Base-by-base conservation (phyloP, 2,113 vertebrate species). In the Malurus elegans region DNA sequence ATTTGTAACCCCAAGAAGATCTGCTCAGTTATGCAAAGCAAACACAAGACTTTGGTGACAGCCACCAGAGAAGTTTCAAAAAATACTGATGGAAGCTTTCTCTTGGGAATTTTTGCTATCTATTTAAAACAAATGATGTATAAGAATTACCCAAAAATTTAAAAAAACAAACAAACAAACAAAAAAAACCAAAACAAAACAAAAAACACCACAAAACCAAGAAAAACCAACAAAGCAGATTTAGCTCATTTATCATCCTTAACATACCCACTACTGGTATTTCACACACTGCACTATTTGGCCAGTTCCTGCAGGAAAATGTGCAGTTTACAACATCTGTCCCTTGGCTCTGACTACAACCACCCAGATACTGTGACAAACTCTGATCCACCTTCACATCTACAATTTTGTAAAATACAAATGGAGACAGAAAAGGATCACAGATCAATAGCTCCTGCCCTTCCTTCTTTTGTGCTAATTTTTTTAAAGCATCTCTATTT, bases 291-390 rank as follows among this genome's bases (percentile, higher is more conserved):
- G 18, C 19, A 54, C 32, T n/a, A 14, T 42, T 29, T 62, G 18
- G 47, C 17, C 57, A 34, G 16, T 34, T 31, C 23, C 38, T 54
- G 44, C 13, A 51, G n/a, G 36, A 66, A n/a, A 51, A 73, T 0
- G 13, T 6, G 4, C 58, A 28, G 8, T 7, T 10, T 32, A 36
- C 28, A 1, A 2, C 34, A 14, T 24, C n/a, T 42, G 58, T 42
- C 29, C 51, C 29, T 42, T 18, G 2, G 4, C 0, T 1, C 0
- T 14, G 29, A 23, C 51, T 36, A 20, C 23, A 42, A 5, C 11
- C 14, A 78, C 53, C 13, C 44, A n/a, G 29, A 34, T 2, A 28
- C 14, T 16, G 34, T 7, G 31, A 36, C 42, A 26, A 44, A 36
- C 53, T 21, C 40, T 58, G n/a, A 85, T 36, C 44, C 57, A 38